Conservation (phyloP, 2,888 invertebrate species). For the Scaptomyza flava region DNA sequence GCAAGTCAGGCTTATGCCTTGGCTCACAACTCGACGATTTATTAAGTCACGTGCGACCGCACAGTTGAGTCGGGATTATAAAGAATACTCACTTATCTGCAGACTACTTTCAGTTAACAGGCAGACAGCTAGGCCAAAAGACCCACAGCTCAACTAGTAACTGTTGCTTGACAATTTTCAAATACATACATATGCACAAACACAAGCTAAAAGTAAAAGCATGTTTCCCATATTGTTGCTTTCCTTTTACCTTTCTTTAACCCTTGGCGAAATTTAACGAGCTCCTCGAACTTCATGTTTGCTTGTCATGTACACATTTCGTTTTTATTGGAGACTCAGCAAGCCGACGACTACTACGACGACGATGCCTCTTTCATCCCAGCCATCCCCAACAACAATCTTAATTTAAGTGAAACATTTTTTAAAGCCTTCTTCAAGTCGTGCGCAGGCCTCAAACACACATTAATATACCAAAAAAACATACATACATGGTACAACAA, state of each 20-base stretch:
- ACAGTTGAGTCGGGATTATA: conserved; percentile 48
- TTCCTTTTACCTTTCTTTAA: conserved; percentile 48
- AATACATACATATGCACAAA: background rate
- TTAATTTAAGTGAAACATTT: conserved; percentile 77
- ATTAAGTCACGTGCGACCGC: conserved; percentile 58
- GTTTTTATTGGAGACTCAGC: conserved; percentile 65
- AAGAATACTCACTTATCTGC: conserved; percentile 34
- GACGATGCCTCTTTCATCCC: background rate
- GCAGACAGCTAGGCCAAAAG: background rate
- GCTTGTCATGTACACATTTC: conserved; percentile 78
- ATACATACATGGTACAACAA: background rate
- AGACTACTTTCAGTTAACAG: conserved; percentile 14
- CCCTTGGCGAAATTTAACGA: conserved; percentile 76
- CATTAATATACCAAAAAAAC: conserved; percentile 3
- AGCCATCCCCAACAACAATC: background rate
- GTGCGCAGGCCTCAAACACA: conserved; percentile 8
- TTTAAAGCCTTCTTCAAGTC: conserved; percentile 57
- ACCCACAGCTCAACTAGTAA: conserved; percentile 15
- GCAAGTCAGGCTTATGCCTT: conserved; percentile 60
- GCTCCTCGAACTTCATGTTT: conserved; percentile 79
- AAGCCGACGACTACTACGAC: conserved; percentile 2
- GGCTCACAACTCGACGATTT: conserved; percentile 24
- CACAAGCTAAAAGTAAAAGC: conserved; percentile 54
- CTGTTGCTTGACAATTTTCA: conserved; percentile 53
- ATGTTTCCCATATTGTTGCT: conserved; percentile 40